Percentiles rank a stretch among this genome's conserved stretches.
Conservation (phyloP, 1,140 invertebrate genomes). For the Bombus sibiricus region DNA sequence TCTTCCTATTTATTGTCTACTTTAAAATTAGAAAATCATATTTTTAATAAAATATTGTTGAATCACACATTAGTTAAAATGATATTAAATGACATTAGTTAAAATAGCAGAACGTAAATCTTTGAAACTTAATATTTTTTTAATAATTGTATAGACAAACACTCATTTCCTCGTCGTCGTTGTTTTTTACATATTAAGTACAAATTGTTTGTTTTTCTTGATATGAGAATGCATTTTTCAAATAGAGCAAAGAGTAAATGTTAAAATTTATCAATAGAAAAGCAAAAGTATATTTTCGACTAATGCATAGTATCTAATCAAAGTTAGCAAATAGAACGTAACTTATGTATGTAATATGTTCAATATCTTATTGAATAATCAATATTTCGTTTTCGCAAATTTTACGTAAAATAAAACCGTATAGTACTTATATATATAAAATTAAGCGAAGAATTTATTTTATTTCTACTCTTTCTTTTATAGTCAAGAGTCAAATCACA, state of each 20-base stretch:
- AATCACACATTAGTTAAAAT: neutral
- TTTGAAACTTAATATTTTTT: neutral
- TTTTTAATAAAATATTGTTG: neutral
- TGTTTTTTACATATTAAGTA: neutral
- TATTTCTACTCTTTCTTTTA: neutral
- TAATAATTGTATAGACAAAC: neutral
- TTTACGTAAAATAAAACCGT: neutral
- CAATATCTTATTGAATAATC: neutral
- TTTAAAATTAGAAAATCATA: neutral
- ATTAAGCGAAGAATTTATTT: neutral
- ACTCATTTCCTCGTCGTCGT: neutral
- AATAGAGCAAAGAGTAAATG: neutral
- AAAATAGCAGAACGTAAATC: neutral
- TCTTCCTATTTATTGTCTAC: neutral
- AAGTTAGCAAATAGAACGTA: neutral
- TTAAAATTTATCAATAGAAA: neutral
- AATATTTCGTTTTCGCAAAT: neutral
- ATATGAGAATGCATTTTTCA: neutral
- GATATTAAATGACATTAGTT: no score
- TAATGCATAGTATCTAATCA: neutral
- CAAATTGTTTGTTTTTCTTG: neutral
- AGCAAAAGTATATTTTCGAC: neutral
- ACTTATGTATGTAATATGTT: neutral
- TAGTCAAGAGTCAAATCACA: neutral
- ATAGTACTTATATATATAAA: neutral